Evolutionary conservation across 1,140 invertebrate species (phyloP).

Genomic region (Tetranychus urticae): DNA sequence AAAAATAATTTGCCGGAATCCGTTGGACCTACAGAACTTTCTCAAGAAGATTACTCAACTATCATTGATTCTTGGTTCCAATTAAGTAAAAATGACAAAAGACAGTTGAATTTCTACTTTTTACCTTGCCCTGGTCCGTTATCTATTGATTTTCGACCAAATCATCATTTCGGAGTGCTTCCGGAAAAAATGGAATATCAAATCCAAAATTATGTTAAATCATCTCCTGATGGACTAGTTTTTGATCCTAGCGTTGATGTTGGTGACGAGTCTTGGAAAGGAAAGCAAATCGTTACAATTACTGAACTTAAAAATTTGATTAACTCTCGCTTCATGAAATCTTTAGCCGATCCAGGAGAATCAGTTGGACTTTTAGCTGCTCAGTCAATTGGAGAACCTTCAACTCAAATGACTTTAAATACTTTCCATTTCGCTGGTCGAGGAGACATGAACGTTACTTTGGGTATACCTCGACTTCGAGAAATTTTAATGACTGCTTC

Average conservation of each 20-base stretch:
- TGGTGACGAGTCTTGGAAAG: not conserved
- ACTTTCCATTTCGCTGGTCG: constrained; percentile 98
- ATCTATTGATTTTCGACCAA: constrained; percentile 36
- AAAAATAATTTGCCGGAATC: not conserved
- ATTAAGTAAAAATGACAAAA: constrained; percentile 16
- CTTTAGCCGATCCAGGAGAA: constrained; percentile 67
- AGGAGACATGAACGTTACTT: constrained; percentile 98
- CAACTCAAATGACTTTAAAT: constrained; percentile 98
- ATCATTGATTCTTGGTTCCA: constrained; percentile 18
- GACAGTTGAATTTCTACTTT: not conserved
- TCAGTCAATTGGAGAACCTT: constrained; percentile 48
- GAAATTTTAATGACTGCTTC: constrained; percentile 94
- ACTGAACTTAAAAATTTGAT: constrained; percentile 38
- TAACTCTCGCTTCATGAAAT: constrained; percentile 45
- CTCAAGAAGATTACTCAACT: constrained; percentile 30
- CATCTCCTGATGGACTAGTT: constrained; percentile 12
- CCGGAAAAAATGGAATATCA: constrained; percentile 47
- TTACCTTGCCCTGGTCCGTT: constrained; percentile 34
- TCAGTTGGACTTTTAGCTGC: constrained; percentile 85
- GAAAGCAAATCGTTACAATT: not conserved
- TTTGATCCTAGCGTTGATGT: not conserved
- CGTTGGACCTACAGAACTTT: not conserved
- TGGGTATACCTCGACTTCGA: constrained; percentile 81
- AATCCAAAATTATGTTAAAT: constrained; percentile 36
- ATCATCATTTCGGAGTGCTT: constrained; percentile 43